Base-by-base conservation (phyloP, 2,888 invertebrate genomes). In the Choristoneura rosaceana region DNA sequence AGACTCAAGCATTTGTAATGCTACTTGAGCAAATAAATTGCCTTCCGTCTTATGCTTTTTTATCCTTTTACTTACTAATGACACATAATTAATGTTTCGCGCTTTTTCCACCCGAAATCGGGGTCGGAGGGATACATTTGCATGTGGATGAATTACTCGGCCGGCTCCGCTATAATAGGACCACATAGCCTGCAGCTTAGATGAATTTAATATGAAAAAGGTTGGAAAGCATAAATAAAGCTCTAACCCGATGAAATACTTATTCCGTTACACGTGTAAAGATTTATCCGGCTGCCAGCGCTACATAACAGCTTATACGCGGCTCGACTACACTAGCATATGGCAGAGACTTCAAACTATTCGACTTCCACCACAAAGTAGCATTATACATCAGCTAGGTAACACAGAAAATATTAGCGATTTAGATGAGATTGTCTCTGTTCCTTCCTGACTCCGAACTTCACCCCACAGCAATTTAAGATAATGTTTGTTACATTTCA, bases 11-110 rank as follows among this genome's bases (percentile, higher is more conserved):
- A 71, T 63, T 71, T 58, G 62, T 67, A 63, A 68, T 58, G 71
- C 63, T 71, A 47, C 71, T 71, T 68, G 59, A 68, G 58, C 59
- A 68, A 71, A 67, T 62, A 73, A 43, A 64, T 73, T 59, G 63
- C 41, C 63, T 73, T 68, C 68, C 63, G 59, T 59, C 71, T 62
- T 34, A 33, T 70, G 63, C 4, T 7, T 73, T 68, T 65, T 63
- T 63, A 68, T 63, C 62, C 15, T 61, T 66, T 71, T 61, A 68
- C 62, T 63, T 71, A 15, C 58, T 58, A 67, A 62, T 61, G 68
- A 33, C 41, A 58, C 55, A 63, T 73, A 68, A 50, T 68, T 14
- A 64, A 68, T 73, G 50, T 64, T 59, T 59, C 71, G 15, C 67
- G 47, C 71, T 64, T 59, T 71, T 71, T 68, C 59, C 50, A 47